phyloP scores from a whole-genome alignment of 2,797 vertebrate genomes.

The Tapera naevia region DNA sequence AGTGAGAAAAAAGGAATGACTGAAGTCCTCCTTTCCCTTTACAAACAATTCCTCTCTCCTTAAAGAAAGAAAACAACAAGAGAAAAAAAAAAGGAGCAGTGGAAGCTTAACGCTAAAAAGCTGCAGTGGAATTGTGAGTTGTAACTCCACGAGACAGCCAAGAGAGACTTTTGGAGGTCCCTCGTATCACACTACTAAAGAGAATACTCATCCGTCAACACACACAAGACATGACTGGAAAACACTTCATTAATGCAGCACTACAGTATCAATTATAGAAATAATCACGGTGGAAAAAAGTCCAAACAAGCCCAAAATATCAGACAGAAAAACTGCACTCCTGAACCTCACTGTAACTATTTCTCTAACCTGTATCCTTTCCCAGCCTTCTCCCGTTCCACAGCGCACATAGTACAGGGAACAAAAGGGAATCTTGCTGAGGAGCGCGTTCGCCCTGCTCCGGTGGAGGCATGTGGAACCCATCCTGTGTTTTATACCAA shows the following conservation, averaged over 20 bases:
- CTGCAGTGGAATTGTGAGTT: background rate
- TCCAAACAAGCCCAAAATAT: background rate
- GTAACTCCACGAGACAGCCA: background rate
- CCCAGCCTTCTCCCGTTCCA: background rate
- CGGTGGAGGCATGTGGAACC: background rate
- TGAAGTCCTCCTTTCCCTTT: slow-evolving; percentile 1
- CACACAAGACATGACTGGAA: background rate
- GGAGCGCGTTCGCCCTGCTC: background rate
- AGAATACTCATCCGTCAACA: background rate
- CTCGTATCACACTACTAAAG: background rate
- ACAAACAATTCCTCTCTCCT: background rate
- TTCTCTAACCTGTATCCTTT: slow-evolving; percentile 50
- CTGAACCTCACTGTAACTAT: background rate
- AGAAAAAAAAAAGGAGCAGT: background rate
- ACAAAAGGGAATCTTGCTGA: background rate
- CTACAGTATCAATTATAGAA: background rate
- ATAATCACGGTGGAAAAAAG: background rate
- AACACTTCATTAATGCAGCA: background rate
- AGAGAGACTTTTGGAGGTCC: background rate
- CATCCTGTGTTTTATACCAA: slow-evolving; percentile 20
- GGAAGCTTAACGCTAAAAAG: background rate
- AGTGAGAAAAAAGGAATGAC: background rate
- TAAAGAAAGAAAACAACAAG: no score
- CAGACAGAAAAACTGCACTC: slow-evolving; percentile 9
- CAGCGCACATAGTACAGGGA: slow-evolving; percentile 21